Evolutionary conservation across 1,140 invertebrate species (phyloP).

Genomic region (Leptonema lineaticorne): DNA sequence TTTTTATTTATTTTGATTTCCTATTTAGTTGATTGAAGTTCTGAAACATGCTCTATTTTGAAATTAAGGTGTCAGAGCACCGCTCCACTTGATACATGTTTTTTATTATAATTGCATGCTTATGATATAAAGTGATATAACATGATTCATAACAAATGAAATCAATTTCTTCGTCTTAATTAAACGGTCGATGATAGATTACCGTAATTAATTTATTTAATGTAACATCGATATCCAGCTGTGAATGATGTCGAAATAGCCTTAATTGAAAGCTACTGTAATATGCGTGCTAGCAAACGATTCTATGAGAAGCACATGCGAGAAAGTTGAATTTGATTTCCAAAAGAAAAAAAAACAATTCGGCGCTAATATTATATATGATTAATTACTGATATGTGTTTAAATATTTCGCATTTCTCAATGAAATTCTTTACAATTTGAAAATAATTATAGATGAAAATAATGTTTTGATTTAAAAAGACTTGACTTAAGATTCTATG

Average conservation of each 20-base stretch:
- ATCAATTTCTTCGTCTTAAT: background rate
- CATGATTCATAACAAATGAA: too few relatives aligned
- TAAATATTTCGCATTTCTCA: too few relatives aligned
- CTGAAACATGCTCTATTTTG: background rate
- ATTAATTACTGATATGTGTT: background rate
- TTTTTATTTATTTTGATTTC: too few relatives aligned
- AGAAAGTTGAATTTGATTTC: background rate
- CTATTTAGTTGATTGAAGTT: background rate
- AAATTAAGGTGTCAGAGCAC: background rate
- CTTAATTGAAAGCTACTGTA: background rate
- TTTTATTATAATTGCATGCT: background rate
- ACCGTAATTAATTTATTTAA: background rate
- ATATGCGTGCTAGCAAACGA: too few relatives aligned
- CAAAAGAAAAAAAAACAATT: background rate
- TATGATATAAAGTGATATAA: background rate
- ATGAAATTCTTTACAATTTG: too few relatives aligned
- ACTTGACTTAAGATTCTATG: too few relatives aligned
- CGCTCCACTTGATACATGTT: background rate
- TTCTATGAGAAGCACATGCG: background rate
- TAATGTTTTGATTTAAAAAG: too few relatives aligned
- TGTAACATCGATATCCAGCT: constrained; percentile 7
- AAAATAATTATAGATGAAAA: too few relatives aligned
- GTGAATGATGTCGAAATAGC: background rate
- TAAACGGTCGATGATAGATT: background rate
- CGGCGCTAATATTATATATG: background rate